Evolutionary conservation across 2,113 vertebrate genomes (phyloP).

Genomic region (Helogale parvula): DNA sequence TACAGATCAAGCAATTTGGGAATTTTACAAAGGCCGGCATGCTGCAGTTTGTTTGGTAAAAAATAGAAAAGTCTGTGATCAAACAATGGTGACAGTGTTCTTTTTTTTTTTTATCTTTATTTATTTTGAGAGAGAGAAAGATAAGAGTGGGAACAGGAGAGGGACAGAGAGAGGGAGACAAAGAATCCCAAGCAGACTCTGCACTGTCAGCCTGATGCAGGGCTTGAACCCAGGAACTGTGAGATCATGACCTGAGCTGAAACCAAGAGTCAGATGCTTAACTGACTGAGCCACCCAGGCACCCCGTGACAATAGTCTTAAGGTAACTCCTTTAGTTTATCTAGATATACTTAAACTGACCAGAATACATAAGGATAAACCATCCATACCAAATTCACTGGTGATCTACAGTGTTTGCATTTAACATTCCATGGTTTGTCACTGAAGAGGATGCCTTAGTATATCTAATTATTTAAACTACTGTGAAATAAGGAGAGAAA

Average conservation of each 20-base stretch:
- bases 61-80: not conserved
- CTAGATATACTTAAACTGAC: not conserved
- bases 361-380: not conserved
- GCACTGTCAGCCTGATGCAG: no score
- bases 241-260: no score
- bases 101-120: not conserved
- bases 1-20: constrained; percentile 7
- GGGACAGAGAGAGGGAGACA: no score
- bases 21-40: not conserved
- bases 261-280: no score
- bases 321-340: not conserved
- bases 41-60: not conserved
- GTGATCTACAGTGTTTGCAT: not conserved
- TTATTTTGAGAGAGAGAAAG: no score
- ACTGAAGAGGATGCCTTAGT: not conserved
- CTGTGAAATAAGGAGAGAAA: not conserved
- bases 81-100: not conserved
- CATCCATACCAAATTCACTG: not conserved
- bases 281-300: no score
- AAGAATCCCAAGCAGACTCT: no score
- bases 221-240: no score
- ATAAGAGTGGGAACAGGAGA: no score
- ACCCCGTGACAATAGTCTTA: not conserved
- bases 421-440: constrained; percentile 19
- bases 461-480: not conserved